Percentiles rank a stretch among this genome's conserved stretches.
Conservation (phyloP, 2,113 vertebrate genomes). For the Passer montanus region DNA sequence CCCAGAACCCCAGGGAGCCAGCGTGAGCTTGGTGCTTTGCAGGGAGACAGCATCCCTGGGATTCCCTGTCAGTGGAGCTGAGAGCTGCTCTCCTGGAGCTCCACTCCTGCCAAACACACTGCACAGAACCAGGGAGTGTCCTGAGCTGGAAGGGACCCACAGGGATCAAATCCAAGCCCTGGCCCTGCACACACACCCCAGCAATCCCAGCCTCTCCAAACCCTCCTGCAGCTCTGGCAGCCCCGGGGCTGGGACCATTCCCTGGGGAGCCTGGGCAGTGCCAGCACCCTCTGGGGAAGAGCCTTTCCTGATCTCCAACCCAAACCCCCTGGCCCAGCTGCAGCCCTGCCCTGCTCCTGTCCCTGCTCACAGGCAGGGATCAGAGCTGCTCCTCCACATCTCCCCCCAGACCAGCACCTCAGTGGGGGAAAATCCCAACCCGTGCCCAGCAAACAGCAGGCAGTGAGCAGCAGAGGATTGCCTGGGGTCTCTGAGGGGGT, state of each 20-base stretch:
- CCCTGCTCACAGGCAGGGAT: neutral
- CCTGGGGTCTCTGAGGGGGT: neutral
- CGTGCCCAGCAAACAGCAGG: neutral
- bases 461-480: neutral
- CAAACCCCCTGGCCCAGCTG: neutral
- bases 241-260: neutral
- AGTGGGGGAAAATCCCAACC: neutral
- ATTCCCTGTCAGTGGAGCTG: neutral
- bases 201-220: neutral
- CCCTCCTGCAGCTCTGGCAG: neutral
- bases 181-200: neutral
- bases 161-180: neutral
- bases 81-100: neutral
- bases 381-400: neutral
- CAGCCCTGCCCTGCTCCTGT: neutral
- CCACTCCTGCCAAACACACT: neutral
- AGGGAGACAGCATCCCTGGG: neutral
- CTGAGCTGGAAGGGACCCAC: neutral
- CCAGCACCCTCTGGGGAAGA: neutral
- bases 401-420: neutral
- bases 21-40: rapidly evolving
- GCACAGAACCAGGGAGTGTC: neutral
- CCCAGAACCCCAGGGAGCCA: rapidly evolving
- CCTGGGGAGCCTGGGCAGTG: neutral
- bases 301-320: neutral